Evolutionary conservation across 2,888 invertebrate genomes (phyloP).

Genomic region (Biston betularia): DNA sequence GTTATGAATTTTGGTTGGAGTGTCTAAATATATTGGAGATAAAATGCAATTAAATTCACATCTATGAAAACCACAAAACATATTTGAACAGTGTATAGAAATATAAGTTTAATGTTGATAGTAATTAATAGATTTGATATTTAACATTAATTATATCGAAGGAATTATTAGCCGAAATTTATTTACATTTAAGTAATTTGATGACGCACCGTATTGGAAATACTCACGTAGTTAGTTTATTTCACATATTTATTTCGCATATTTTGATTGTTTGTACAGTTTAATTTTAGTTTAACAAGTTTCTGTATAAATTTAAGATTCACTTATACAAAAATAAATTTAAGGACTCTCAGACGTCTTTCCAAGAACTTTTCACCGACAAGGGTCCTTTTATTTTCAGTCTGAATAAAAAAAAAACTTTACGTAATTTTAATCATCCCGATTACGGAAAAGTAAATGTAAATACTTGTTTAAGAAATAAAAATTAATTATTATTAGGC

Average conservation of each 20-base stretch:
- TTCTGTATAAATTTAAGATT: not conserved
- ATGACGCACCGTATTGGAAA: slow-evolving; percentile 47
- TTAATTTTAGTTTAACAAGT: not conserved
- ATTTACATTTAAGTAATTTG: slow-evolving; percentile 37
- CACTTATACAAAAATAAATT: not conserved
- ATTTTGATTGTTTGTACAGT: not conserved
- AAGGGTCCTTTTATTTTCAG: too few species aligned
- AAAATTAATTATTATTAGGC: not conserved
- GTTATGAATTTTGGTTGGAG: not conserved
- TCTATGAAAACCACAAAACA: slow-evolving; percentile 22
- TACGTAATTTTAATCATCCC: not conserved
- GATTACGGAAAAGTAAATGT: not conserved
- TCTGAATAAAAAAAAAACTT: not conserved
- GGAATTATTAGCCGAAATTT: slow-evolving; percentile 36
- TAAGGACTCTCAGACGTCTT: too few species aligned
- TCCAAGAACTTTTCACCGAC: not conserved
- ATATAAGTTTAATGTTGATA: slow-evolving; percentile 42
- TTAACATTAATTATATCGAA: slow-evolving; percentile 38
- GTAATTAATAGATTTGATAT: slow-evolving; percentile 46
- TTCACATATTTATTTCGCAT: slow-evolving; percentile 11
- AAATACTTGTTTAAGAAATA: slow-evolving; percentile 1
- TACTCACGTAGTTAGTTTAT: slow-evolving; percentile 49
- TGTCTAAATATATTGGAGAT: not conserved
- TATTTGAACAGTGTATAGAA: slow-evolving; percentile 51
- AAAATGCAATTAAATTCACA: slow-evolving; percentile 12